Evolutionary conservation across 2,113 vertebrate species (phyloP), one percentile per base, ranked within the genome.

Genomic region (Aphyosemion australe): DNA sequence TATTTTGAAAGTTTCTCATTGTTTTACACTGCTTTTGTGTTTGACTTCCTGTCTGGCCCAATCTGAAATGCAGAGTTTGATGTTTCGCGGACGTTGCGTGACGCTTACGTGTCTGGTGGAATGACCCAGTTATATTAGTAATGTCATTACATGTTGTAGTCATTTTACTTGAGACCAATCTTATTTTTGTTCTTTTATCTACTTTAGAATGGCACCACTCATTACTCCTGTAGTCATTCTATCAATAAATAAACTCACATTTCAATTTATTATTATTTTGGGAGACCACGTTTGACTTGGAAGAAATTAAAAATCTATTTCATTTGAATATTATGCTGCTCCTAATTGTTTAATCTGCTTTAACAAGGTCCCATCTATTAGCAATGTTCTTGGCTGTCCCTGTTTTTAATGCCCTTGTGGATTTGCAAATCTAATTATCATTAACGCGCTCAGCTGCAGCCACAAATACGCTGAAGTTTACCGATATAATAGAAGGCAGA

Each of bases 281-380:
- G n/a, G 5, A 37, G 34, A 37, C 7, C 5, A 43, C 54, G 45
- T 39, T n/a, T 48, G 8, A 16, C 7, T 65, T 9, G 9, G 60
- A 19, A 63, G 50, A 42, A 41, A 54, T 64, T 5, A 68, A 62
- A 74, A 4, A 59, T 64, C 15, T 45, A 43, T 65, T 72, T 48
- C 0, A 37, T 57, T 47, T 58, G 2, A 61, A 64, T 63, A 41
- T 18, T 3, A 56, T 56, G 19, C 13, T 26, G 11, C 6, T 69
- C 4, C 2, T 21, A 49, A 57, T 56, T 69, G 32, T 19, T 59
- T 58, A 10, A 51, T 58, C 42, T 65, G 52, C 43, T 66, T 64
- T 47, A 65, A 67, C 39, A 74, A 58, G 53, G 49, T 65, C 45
- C 59, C 19, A 57, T 31, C 60, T 12, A 41, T 73, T 42, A 26